Conservation (phyloP, 2,888 invertebrate genomes). For the Patella ulyssiponensis region DNA sequence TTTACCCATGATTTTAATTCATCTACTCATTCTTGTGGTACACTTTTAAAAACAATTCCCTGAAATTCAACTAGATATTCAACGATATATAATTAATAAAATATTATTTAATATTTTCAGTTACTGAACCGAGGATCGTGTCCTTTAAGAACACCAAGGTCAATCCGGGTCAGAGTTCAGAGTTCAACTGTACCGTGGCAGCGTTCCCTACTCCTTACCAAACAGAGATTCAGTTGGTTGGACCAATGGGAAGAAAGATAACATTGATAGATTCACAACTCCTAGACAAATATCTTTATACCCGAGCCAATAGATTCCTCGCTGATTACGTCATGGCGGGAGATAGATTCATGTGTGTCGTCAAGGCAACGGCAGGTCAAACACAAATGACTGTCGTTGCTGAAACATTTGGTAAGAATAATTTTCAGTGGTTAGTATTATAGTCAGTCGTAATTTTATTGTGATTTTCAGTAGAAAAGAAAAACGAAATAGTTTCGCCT, state of each 20-base stretch:
- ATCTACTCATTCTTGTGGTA: too few species aligned
- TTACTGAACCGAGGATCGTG: conserved; percentile 58
- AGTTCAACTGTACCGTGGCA: conserved; percentile 63
- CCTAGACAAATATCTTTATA: conserved; percentile 50
- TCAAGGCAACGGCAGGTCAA: conserved; percentile 54
- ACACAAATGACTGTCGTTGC: conserved; percentile 51
- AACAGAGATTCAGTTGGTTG: conserved; percentile 51
- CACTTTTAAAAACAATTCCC: too few species aligned
- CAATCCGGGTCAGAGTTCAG: conserved; percentile 56
- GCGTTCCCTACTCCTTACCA: conserved; percentile 58
- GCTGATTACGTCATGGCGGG: conserved; percentile 49
- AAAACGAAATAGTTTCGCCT: too few species aligned
- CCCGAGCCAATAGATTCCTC: conserved; percentile 51
- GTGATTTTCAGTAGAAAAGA: too few species aligned
- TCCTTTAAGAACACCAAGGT: conserved; percentile 56
- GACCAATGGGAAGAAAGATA: conserved; percentile 47
- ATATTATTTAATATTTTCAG: conserved; percentile 38
- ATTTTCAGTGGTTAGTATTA: neutral
- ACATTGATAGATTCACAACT: conserved; percentile 47
- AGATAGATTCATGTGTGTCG: conserved; percentile 58
- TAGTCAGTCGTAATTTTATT: neutral
- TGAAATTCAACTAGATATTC: too few species aligned
- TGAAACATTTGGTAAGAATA: conserved; percentile 54
- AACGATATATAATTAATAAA: too few species aligned
- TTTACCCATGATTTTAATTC: too few species aligned